phyloP scores from a whole-genome alignment of 2,797 vertebrate species.

The Hippoglossus hippoglossus region DNA sequence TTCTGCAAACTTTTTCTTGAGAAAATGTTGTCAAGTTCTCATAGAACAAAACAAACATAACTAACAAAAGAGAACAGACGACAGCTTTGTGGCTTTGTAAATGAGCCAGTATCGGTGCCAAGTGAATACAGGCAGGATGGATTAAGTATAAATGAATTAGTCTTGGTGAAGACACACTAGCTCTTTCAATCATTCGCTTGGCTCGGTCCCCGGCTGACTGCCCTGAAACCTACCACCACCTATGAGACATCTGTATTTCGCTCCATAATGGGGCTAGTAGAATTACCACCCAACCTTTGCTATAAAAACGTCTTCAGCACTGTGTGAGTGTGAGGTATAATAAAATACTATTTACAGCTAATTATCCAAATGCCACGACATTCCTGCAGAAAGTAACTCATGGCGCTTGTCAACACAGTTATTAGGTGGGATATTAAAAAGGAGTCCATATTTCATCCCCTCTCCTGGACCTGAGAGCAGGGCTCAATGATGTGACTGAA shows the following conservation, averaged over 20 bases:
- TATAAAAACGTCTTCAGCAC: slow-evolving; percentile 55
- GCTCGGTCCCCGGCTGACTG: slow-evolving; percentile 29
- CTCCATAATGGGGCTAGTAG: slow-evolving; percentile 59
- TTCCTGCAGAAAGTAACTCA: slow-evolving; percentile 75
- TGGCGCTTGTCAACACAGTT: slow-evolving; percentile 78
- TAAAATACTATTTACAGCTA: slow-evolving; percentile 78
- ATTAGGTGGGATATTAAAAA: slow-evolving; percentile 78
- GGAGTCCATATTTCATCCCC: slow-evolving; percentile 75
- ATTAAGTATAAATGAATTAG: slow-evolving; percentile 69
- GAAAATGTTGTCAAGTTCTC: neutral
- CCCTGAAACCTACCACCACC: slow-evolving; percentile 22
- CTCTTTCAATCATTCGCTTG: slow-evolving; percentile 41
- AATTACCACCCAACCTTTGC: slow-evolving; percentile 76
- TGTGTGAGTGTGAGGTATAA: slow-evolving; percentile 52
- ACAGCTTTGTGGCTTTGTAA: slow-evolving; percentile 10
- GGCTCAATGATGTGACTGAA: slow-evolving; percentile 32
- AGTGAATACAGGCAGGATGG: slow-evolving; percentile 28
- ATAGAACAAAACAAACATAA: slow-evolving; percentile 14
- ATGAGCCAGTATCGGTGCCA: slow-evolving; percentile 4
- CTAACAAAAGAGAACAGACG: neutral
- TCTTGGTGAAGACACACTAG: slow-evolving; percentile 43
- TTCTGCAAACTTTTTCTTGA: slow-evolving; percentile 2
- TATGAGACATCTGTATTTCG: slow-evolving; percentile 47
- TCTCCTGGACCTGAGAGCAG: slow-evolving; percentile 30
- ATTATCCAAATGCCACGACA: slow-evolving; percentile 84